A percentile compares a stretch with the other conserved stretches of the same genome.
Conservation (phyloP, 2,797 vertebrate species). For the Gadopsis bispinosus region DNA sequence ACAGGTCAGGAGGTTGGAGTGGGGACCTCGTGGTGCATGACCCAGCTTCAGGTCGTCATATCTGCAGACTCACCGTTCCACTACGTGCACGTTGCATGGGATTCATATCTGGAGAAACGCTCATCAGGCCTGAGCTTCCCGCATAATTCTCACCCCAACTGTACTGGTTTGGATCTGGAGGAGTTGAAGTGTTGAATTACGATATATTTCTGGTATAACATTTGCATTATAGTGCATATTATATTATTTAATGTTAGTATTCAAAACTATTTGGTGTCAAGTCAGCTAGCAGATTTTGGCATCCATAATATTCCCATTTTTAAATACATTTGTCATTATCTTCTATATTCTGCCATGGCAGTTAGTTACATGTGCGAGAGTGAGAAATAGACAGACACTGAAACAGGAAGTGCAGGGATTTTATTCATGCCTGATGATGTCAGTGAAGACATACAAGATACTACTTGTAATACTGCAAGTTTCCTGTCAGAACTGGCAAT, state of each 20-base stretch:
- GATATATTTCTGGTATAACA: not conserved
- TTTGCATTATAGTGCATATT: not conserved
- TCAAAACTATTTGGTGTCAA: not conserved
- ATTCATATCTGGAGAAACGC: constrained; percentile 92
- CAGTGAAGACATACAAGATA: constrained; percentile 5
- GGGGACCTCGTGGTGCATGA: not conserved
- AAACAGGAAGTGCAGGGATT: not conserved
- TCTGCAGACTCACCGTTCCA: constrained; percentile 90
- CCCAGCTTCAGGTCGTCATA: not conserved
- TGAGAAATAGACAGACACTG: too few relatives aligned
- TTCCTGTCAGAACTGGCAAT: not conserved
- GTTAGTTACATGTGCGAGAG: not conserved
- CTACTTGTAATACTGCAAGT: not conserved
- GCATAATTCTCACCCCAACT: constrained; percentile 99
- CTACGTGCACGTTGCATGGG: constrained; percentile 93
- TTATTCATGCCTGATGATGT: not conserved
- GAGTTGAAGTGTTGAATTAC: not conserved
- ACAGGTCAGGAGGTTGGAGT: not conserved
- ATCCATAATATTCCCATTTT: not conserved
- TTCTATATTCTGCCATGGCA: not conserved
- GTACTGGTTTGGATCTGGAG: constrained; percentile 96
- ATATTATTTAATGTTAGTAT: not conserved
- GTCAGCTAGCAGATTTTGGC: not conserved
- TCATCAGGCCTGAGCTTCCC: constrained; percentile 97
- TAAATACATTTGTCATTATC: not conserved